Percentiles rank a stretch among this genome's conserved stretches.
These are phyloP conservation scores for Halichondria panicea DNA, from an alignment of 37 sponge, comb jelly and placozoan genomes.

Conservation along the genomic window DNA sequence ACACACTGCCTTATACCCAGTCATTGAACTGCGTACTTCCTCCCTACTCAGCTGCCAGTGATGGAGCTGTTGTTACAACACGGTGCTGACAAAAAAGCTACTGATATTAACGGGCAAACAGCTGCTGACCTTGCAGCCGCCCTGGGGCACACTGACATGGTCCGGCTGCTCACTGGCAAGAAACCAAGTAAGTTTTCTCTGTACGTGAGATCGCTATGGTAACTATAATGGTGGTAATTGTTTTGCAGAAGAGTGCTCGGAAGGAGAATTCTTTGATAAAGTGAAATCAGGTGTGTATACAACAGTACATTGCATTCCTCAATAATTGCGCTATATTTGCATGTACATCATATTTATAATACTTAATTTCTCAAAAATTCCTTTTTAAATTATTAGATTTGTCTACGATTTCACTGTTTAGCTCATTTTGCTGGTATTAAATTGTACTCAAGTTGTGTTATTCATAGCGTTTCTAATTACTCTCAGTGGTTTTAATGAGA, in stretches of 20 bases:
- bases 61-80: conserved; percentile 51
- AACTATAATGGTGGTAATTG: background rate
- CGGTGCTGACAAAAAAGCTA: conserved; percentile 51
- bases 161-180: conserved; percentile 11
- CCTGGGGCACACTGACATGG: conserved; percentile 42
- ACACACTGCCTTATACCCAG: no score
- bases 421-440: no score
- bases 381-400: no score
- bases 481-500: no score
- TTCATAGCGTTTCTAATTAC: no score
- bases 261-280: conserved; percentile 59
- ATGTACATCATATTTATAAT: no score
- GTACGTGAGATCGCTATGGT: background rate
- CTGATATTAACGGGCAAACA: conserved; percentile 26
- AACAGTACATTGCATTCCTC: no score
- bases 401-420: no score
- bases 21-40: background rate
- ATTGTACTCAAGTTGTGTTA: no score
- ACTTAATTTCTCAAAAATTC: no score
- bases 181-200: background rate
- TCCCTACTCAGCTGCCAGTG: conserved; percentile 8
- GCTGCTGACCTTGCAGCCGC: conserved; percentile 41
- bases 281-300: conserved; percentile 56
- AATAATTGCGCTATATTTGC: no score
- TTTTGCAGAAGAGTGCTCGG: conserved; percentile 14